These are phyloP conservation scores for Cladopsammia gracilis DNA, from an alignment of 64 coral and sea anemone genomes.

Conservation along the genomic window DNA sequence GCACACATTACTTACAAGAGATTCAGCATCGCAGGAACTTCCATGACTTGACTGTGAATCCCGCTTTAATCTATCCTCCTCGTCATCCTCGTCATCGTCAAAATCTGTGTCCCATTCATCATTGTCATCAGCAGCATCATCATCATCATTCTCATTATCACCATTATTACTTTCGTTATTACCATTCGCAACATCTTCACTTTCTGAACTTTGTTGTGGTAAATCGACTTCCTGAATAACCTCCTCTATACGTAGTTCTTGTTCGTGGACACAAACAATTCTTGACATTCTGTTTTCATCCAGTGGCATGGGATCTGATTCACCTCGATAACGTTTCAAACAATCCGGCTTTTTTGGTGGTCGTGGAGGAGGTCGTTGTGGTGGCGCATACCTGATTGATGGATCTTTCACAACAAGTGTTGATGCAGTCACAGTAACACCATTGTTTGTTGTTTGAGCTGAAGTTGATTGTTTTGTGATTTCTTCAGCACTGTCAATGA, in stretches of 20 bases:
- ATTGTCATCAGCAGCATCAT: neutral
- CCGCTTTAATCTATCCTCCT: neutral
- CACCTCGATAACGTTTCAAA: neutral
- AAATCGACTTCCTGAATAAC: neutral
- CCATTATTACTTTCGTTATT: neutral
- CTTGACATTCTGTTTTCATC: neutral
- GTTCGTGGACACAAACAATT: neutral
- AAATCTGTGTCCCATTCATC: conserved; percentile 28
- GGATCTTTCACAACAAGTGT: neutral
- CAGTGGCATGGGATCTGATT: neutral
- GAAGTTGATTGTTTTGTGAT: neutral
- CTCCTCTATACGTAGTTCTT: neutral
- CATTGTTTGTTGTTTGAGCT: neutral
- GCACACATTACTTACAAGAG: neutral
- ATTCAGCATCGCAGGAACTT: conserved; percentile 37
- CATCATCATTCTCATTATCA: neutral
- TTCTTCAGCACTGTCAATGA: neutral
- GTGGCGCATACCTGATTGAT: neutral
- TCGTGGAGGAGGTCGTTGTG: neutral
- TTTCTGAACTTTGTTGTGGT: neutral
- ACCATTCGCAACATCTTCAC: neutral
- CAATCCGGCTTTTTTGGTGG: neutral
- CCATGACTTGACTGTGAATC: conserved; percentile 31
- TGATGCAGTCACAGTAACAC: neutral
- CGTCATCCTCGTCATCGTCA: conserved; percentile 27